Evolutionary conservation across 2,797 vertebrate species (phyloP), one percentile per base, ranked within the genome.

Genomic region (Benthosema pterotum): DNA sequence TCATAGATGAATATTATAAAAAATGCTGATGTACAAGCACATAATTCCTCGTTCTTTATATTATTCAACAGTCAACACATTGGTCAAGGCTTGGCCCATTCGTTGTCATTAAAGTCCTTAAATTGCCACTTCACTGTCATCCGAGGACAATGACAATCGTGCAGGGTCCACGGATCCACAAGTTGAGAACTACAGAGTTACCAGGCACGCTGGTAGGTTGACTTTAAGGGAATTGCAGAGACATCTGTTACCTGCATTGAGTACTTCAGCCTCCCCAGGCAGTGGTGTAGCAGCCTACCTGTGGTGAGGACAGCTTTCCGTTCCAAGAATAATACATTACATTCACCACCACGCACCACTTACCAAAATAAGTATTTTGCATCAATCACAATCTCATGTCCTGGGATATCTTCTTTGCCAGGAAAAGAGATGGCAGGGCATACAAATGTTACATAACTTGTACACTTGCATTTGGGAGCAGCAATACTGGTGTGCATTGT

Each of bases 261-360:
- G 69, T 42, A 3, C 63, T 63, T 67, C 80, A 69, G 65, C 64
- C 22, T 42, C 45, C 17, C 17, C 46, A 17, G 6, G 4, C 58
- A 58, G 63, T 12, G 57, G 63, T 22, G 52, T 65, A 45, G 16
- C 19, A 22, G 19, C 19, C 19, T 28, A 28, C 25, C 5, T 57
- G 69, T 3, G 63, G 65, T 59, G 3, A 1, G n/a, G 62, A 70
- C 4, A 43, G 52, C 61, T 65, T 73, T 54, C 66, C 49, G 47
- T 42, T 53, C 56, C 71, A 57, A 70, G 47, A 62, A 11, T 42
- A 38, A 72, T 55, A 38, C 6, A 1, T 59, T 56, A 19, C 77
- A 77, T 74, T 79, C 38, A 73, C 25, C 69, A 65, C 57, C 5
- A 51, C 19, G 19, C 19, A 22, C 19, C 22, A 25, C 22, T 5